phyloP scores from a whole-genome alignment of 2,113 vertebrate species.

The Todiramphus chloris region DNA sequence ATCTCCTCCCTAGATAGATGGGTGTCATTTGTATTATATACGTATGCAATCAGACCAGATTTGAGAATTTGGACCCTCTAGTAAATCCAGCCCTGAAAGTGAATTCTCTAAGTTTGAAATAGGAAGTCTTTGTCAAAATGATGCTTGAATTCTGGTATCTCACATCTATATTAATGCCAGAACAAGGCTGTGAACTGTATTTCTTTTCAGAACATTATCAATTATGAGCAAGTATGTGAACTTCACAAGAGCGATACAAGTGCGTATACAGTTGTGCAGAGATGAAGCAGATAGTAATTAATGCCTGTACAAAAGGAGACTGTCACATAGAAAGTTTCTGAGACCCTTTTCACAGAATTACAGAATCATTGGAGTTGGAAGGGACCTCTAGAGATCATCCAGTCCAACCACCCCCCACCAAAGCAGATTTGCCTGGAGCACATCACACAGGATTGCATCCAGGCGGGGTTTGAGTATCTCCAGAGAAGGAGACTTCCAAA shows the following conservation, averaged over 20 bases:
- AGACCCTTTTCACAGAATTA: background rate
- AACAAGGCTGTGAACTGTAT: background rate
- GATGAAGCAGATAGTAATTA: background rate
- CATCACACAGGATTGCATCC: no score
- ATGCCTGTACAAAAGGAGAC: background rate
- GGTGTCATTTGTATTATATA: background rate
- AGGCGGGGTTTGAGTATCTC: no score
- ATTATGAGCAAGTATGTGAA: background rate
- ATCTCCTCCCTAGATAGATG: background rate
- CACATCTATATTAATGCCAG: background rate
- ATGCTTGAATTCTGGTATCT: background rate
- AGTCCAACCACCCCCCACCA: no score
- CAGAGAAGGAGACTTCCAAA: no score
- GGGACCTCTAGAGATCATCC: no score
- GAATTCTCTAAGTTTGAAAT: background rate
- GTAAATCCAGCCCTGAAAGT: background rate
- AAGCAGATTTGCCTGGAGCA: no score
- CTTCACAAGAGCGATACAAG: accelerated
- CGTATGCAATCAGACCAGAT: background rate
- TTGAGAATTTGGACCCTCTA: background rate
- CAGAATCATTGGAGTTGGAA: no score
- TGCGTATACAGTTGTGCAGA: background rate
- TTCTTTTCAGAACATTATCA: background rate
- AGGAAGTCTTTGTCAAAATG: background rate
- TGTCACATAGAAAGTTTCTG: background rate